Evolutionary conservation across 2,888 invertebrate genomes (phyloP).

Genomic region (Calliscelio sp.): DNA sequence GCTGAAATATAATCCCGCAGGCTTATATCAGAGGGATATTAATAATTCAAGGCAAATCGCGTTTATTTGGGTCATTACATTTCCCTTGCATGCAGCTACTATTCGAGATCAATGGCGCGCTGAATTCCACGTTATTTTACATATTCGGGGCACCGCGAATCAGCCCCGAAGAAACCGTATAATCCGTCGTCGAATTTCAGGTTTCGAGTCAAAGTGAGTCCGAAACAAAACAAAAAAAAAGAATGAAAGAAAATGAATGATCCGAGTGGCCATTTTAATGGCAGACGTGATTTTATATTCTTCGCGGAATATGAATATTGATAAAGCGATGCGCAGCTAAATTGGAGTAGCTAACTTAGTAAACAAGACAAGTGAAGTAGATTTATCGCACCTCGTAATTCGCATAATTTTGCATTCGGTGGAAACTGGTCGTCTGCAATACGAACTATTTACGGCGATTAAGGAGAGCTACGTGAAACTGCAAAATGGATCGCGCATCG

Average conservation of each 20-base stretch:
- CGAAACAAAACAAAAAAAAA: constrained; percentile 6
- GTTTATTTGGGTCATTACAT: constrained; percentile 51
- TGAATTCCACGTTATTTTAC: constrained; percentile 41
- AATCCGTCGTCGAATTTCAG: constrained; percentile 25
- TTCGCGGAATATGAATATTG: constrained; percentile 54
- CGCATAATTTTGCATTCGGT: constrained; percentile 64
- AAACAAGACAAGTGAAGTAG: constrained; percentile 50
- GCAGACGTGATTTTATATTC: no score
- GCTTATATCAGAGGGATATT: constrained; percentile 51
- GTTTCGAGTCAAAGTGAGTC: constrained; percentile 18
- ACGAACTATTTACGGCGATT: constrained; percentile 74
- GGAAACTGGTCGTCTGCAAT: constrained; percentile 46
- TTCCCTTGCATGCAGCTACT: constrained; percentile 43
- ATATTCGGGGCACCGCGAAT: constrained; percentile 18
- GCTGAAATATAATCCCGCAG: constrained; percentile 36
- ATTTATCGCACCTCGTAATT: constrained; percentile 57
- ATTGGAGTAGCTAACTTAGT: constrained; percentile 42
- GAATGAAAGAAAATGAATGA: no score
- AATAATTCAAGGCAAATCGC: constrained; percentile 60
- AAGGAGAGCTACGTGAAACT: constrained; percentile 70
- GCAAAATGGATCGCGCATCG: constrained; percentile 69
- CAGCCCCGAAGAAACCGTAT: constrained; percentile 31
- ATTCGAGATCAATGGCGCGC: constrained; percentile 49
- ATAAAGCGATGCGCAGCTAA: constrained; percentile 39
- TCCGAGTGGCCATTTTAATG: no score